Evolutionary conservation across 2,888 invertebrate species (phyloP), one percentile per base, ranked within the genome.

Genomic region (Drosophila ochracea): DNA sequence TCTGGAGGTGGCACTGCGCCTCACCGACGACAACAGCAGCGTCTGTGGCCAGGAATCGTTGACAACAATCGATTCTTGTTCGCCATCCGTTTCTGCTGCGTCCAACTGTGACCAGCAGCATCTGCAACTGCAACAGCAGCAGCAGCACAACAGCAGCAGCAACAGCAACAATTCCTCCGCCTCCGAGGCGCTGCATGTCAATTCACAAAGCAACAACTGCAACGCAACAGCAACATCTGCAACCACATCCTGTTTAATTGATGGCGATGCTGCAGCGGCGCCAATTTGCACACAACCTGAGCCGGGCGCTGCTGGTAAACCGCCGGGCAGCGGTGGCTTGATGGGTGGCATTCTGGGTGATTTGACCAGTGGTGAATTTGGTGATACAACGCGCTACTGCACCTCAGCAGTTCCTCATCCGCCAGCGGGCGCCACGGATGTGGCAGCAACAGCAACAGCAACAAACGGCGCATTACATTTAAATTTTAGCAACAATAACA

Each of bases 1-100:
- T 94, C 95, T 99, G 92, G 97, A 97, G 93, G 95, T 97, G 93
- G 98, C 98, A 91, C 94, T 98, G 89, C 95, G 95, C 58, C 94
- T 96, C 84, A 94, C 95, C 76, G 94, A 94, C 75, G 95, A 95
- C 86, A 82, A 75, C 37, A 87, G 92, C 85, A 83, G 89, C 85
- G 83, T 89, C 82, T 82, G 91, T 77, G 61, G 86, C 67, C 78
- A 80, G 61, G 78, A 78, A 2, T 65, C 73, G 16, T n/a, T 52
- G 35, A 50, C 68, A 9, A 37, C 55, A 33, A 58, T 68, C 11
- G 73, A 61, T 30, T 54, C 78, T n/a, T 59, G 53, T 10, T 69
- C 77, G 19, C 52, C 61, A 9, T 63, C 79, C 35, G 58, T 65
- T 31, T 13, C 68, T 67, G 64, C 7, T 67, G 64, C 7, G 41